phyloP scores from a whole-genome alignment of 2,888 invertebrate species.

The Hermaeophaga mercurialis region DNA sequence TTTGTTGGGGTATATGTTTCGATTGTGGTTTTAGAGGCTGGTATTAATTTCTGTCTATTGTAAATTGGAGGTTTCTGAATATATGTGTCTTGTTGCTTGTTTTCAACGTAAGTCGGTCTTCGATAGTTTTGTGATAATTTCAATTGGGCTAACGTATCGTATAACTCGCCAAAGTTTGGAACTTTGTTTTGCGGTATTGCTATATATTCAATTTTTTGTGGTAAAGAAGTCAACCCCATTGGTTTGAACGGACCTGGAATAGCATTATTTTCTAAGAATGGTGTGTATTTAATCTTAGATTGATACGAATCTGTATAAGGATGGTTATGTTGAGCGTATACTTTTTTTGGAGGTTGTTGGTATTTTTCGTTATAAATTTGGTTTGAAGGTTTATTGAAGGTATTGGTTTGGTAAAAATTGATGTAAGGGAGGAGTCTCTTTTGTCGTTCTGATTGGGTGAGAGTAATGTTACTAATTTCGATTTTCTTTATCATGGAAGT shows the following conservation, averaged over 20 bases:
- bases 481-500: conserved; percentile 41
- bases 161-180: conserved; percentile 53
- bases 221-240: conserved; percentile 45
- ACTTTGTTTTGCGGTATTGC: conserved; percentile 33
- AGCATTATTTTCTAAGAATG: conserved; percentile 62
- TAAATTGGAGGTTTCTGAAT: conserved; percentile 29
- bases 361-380: conserved; percentile 48
- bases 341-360: conserved; percentile 39
- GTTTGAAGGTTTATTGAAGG: conserved; percentile 52
- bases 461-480: conserved; percentile 39
- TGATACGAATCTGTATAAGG: conserved; percentile 34
- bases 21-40: conserved; percentile 48
- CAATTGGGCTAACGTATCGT: conserved; percentile 54
- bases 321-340: conserved; percentile 29
- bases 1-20: conserved; percentile 53
- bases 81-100: conserved; percentile 27
- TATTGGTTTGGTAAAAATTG: conserved; percentile 74
- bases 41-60: conserved; percentile 30
- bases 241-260: conserved; percentile 63
- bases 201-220: conserved; percentile 34
- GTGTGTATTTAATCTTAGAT: conserved; percentile 54
- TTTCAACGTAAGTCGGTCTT: conserved; percentile 29
- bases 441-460: conserved; percentile 65
- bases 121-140: conserved; percentile 48
- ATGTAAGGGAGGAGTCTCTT: conserved; percentile 82